Evolutionary conservation across 2,888 invertebrate genomes (phyloP), one percentile per base, ranked within the genome.

Genomic region (Nomada hirtipes): DNA sequence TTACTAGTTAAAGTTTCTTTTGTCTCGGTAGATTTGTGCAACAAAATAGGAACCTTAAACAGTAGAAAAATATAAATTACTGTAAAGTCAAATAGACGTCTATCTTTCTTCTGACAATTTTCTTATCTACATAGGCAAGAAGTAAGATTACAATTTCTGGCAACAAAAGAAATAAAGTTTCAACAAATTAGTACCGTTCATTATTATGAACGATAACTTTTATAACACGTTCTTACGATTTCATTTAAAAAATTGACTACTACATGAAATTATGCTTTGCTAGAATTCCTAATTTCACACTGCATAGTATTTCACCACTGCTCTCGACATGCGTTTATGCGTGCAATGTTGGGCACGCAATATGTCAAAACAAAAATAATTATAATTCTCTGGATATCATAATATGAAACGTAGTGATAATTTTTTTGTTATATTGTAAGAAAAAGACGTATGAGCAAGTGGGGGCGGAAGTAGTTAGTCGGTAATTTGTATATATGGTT

Each of bases 401-500:
- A 29, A 64, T 18, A n/a, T 36, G 60, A 60, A 60, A 79, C 50
- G 61, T 55, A 44, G 50, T 65, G 29, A 75, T 63, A 65, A 77
- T 83, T 55, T 60, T 70, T 76, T 76, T 29, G 53, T 47, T 47
- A 61, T 50, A 29, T 29, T 73, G 53, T 72, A 53, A 50, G 64
- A 69, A 80, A 80, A 84, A 86, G 79, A 79, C 82, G 69, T 72
- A 79, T 60, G 64, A 83, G 70, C 65, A 78, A 87, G 85, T 85
- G 88, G 76, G 86, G 81, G 79, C 83, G 86, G 82, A 88, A 82
- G 86, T 82, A 76, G 69, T 73, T 72, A 73, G 20, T 87, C 81
- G 67, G 77, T 83, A 83, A 86, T 86, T 86, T 80, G 79, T 80
- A 81, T 84, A 76, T 71, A 76, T 71, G 71, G 72, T 79, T 83